These are phyloP conservation scores for Apostichopus californicus DNA, from an alignment of 35 echinoderm and acorn worm species.

Conservation along the genomic window DNA sequence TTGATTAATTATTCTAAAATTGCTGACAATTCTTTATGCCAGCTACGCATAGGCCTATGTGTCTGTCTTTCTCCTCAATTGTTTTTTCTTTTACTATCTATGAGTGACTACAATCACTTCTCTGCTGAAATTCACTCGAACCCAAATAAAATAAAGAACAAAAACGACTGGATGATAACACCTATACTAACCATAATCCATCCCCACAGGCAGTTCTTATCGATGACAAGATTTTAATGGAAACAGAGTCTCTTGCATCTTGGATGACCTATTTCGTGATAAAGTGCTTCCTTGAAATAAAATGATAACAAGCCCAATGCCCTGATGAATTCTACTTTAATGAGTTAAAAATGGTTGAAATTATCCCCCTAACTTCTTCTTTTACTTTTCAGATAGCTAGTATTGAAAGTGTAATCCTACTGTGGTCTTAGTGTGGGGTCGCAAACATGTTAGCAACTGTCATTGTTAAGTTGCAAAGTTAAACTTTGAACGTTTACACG, in stretches of 20 bases:
- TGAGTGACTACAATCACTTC: not conserved
- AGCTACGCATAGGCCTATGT: too few relatives aligned
- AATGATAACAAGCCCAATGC: not conserved
- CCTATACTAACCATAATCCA: not conserved
- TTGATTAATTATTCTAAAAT: too few relatives aligned
- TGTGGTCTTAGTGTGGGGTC: not conserved
- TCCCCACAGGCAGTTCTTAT: not conserved
- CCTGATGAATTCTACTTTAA: not conserved
- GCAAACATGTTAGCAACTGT: not conserved
- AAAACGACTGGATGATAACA: not conserved
- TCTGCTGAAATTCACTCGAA: not conserved
- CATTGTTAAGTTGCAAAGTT: not conserved
- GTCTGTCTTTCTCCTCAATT: too few relatives aligned
- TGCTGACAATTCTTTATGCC: too few relatives aligned
- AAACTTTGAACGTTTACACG: not conserved
- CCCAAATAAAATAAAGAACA: not conserved
- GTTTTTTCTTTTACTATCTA: too few relatives aligned
- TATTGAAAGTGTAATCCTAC: not conserved
- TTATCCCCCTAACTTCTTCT: not conserved
- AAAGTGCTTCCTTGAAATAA: not conserved
- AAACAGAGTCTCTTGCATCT: not conserved
- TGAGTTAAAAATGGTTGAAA: not conserved
- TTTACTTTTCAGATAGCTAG: not conserved
- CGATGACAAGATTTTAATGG: not conserved
- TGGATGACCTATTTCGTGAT: not conserved